Evolutionary conservation across 2,113 vertebrate species (phyloP).

Genomic region (Microcebus murinus): DNA sequence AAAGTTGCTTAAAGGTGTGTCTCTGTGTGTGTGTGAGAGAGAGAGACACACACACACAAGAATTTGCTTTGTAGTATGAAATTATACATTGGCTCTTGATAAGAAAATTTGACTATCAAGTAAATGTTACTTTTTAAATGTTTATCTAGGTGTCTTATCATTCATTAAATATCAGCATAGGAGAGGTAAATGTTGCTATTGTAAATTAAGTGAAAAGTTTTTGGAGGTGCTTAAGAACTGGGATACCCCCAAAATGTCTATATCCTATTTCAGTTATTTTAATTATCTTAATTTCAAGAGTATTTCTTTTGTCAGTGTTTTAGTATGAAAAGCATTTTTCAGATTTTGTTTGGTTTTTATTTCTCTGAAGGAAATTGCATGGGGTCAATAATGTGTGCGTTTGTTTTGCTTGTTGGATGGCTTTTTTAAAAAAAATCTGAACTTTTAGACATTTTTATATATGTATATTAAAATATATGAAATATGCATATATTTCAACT

Average conservation of each 20-base stretch:
- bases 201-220: background rate
- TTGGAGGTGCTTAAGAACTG: background rate
- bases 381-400: background rate
- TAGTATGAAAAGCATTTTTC: background rate
- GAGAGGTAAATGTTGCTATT: background rate
- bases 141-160: background rate
- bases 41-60: background rate
- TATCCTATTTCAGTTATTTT: background rate
- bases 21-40: background rate
- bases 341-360: background rate
- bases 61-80: background rate
- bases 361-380: background rate
- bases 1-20: background rate
- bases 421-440: background rate
- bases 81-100: background rate
- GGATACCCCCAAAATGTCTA: background rate
- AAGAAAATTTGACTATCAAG: background rate
- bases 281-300: background rate
- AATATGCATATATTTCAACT: background rate
- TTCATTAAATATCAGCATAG: background rate
- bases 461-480: background rate
- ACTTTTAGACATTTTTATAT: background rate
- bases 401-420: background rate
- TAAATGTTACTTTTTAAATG: background rate
- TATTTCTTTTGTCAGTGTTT: slow-evolving; percentile 37